Evolutionary conservation across 2,113 vertebrate species (phyloP).

Genomic region (Ranitomeya imitator): DNA sequence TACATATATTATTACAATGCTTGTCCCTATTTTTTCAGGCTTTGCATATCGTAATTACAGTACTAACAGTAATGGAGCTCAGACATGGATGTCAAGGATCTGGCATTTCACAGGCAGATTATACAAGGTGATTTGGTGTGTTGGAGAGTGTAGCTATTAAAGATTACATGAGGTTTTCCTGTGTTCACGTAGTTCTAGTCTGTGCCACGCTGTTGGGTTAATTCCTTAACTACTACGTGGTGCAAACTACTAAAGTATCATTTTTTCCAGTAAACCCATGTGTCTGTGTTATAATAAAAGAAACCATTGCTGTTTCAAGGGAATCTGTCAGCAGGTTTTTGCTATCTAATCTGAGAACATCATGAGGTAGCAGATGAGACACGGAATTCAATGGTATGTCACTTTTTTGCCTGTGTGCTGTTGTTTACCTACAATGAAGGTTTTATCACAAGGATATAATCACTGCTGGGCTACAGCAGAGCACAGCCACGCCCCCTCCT

Average conservation of each 20-base stretch:
- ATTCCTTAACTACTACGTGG: neutral
- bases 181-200: neutral
- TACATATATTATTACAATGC: constrained; percentile 18
- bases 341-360: no score
- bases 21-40: constrained; percentile 10
- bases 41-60: constrained; percentile 3
- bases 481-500: no score
- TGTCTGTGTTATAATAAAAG: neutral
- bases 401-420: no score
- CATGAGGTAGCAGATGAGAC: no score
- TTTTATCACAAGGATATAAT: no score
- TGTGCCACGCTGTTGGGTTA: neutral
- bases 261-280: neutral
- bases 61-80: neutral
- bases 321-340: neutral
- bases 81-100: neutral
- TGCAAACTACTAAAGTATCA: neutral
- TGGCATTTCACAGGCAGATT: constrained; percentile 12
- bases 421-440: no score
- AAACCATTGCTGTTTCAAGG: no score
- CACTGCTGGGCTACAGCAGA: no score
- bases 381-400: no score
- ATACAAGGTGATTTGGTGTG: constrained; percentile 11
- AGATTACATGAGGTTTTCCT: neutral
- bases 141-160: constrained; percentile 17